Base-by-base conservation (phyloP, 1,140 invertebrate genomes). In the Drosophila sp. region DNA sequence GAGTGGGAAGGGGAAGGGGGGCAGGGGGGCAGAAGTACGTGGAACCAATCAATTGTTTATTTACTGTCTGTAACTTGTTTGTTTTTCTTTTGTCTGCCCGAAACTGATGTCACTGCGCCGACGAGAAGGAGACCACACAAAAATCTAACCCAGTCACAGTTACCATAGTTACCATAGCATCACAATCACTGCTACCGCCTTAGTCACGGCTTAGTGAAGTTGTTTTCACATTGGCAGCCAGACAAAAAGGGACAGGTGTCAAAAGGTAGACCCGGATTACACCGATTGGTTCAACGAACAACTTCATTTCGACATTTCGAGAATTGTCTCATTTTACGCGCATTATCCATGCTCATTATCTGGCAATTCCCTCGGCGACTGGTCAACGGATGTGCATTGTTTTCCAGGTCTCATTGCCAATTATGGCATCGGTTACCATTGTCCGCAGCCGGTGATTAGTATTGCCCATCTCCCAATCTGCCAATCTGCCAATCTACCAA, bases 51-150 rank as follows among this genome's bases (percentile, higher is more conserved):
- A 63, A 83, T 83, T 89, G 78, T 89, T 81, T 87, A 83, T 83
- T 89, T 89, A 87, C 89, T 83, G 79, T 89, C 79, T 89, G 79
- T 73, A 71, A 58, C 65, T 65, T 69, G 80, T 81, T 89, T 87
- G 81, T 51, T 80, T 82, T 74, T 59, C 73, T 67, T 80, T 80
- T 86, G 76, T 84, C 66, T 74, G 38, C 13, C 70, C 69, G 73
- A 72, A 51, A 61, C 58, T 16, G 7, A 21, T 78, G 54, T 73
- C 76, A 83, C 45, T 62, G 72, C 16, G 50, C 50, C 27, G 27
- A 29, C 3, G 25, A 27, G 25, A 38, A 38, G 21, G 40, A 59
- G 75, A 77, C 75, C 76, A 76, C 76, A 78, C 72, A 62, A 75
- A 62, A 75, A 56, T 40, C 25, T 48, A 46, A 54, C 14, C 41